Conservation (phyloP, 2,113 vertebrate genomes). For the Erinaceus europaeus region DNA sequence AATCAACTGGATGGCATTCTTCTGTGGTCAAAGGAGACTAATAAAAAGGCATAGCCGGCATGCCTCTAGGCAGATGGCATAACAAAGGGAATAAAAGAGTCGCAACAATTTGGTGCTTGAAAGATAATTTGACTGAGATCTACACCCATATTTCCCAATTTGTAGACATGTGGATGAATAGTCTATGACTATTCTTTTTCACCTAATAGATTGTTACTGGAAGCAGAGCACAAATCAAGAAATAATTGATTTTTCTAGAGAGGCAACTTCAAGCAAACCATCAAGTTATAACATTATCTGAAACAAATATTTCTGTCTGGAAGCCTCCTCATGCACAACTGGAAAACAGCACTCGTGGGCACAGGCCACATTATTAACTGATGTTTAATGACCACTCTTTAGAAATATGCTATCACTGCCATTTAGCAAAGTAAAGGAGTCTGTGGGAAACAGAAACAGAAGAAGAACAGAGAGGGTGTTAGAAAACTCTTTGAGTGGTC, state of each 20-base stretch:
- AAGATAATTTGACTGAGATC: neutral
- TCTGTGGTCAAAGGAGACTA: neutral
- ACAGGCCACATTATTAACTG: neutral
- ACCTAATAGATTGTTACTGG: neutral
- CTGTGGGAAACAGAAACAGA: no score
- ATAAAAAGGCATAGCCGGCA: neutral
- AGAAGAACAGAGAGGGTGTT: no score
- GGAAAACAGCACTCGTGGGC: neutral
- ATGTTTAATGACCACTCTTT: neutral
- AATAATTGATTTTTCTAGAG: neutral
- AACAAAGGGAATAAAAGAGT: neutral
- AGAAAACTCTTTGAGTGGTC: no score
- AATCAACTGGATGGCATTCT: neutral
- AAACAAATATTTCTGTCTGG: neutral
- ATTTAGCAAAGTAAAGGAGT: no score
- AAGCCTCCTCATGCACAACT: neutral
- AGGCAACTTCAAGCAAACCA: neutral
- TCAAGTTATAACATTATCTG: neutral
- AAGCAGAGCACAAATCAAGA: neutral
- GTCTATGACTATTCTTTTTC: neutral
- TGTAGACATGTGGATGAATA: neutral
- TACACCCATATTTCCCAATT: constrained; percentile 26
- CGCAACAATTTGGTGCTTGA: neutral
- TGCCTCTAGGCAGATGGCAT: neutral
- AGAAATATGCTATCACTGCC: neutral